Base-by-base conservation (phyloP, 2,797 vertebrate species). In the Pipistrellus pygmaeus region DNA sequence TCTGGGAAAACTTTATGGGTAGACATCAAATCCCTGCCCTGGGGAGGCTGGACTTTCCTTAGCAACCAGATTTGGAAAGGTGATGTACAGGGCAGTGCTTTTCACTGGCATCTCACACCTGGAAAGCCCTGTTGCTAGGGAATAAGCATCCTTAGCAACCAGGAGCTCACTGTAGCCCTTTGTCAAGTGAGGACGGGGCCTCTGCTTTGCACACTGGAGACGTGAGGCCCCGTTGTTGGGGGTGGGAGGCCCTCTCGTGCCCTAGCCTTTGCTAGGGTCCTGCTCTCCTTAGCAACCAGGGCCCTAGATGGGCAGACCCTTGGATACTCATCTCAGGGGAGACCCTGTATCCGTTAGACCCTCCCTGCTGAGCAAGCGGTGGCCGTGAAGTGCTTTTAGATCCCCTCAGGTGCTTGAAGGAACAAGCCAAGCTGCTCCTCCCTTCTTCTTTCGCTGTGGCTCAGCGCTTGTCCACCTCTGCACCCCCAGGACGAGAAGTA, bases 401-500 rank as follows among this genome's bases (percentile, higher is more conserved):
- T 48, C 18, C 17, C 27, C 6, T 78, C n/a, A 12, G 53, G 55
- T 55, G 20, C 46, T 57, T 66, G 44, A 88, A 80, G 53, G 55
- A 57, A 30, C 41, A 60, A 69, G 51, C 48, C 30, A 68, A 90
- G 18, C 41, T 32, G 48, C 32, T 32, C 10, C 35, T 57, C 18
- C 21, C n/a, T 69, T 35, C n/a, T 69, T 35, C 27, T 27, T 15
- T 62, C 1, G 1, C 44, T 48, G 69, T 68, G 55, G 23, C 48
- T 8, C 64, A 76, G 23, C 71, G 68, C 30, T 51, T 27, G 51
- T 32, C 44, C 6, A 23, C 12, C 25, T 64, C 21, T 5, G 21
- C 12, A 18, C 44, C 78, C 6, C 12, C 95, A 99, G 99, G 99
- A 99, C 0, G 99, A 99, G 91, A 99, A 99, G 96, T 99, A 99